These are phyloP conservation scores for Microplitis demolitor DNA, from an alignment of 1,140 invertebrate genomes.

Conservation along the genomic window DNA sequence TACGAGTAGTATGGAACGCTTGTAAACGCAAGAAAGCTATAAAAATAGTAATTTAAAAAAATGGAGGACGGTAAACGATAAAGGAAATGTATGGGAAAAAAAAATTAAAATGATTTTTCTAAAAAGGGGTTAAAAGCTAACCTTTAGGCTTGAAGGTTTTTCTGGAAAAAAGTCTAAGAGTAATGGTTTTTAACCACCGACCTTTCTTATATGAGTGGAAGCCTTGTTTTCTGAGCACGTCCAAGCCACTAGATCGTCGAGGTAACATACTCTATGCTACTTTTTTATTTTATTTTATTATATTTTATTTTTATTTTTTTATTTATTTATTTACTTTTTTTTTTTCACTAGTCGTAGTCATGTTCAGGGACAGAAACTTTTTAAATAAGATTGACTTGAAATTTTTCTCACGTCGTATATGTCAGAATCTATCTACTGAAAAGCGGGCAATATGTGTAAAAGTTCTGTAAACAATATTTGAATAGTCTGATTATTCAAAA, in stretches of 20 bases:
- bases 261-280: neutral
- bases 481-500: neutral
- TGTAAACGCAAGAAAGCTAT: neutral
- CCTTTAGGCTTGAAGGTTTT: no score
- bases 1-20: neutral
- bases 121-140: neutral
- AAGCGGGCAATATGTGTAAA: neutral
- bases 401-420: conserved; percentile 1
- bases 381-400: neutral
- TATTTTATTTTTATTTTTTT: no score
- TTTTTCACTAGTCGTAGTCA: neutral
- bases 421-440: neutral
- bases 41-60: neutral
- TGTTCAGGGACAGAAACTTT: neutral
- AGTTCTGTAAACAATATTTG: neutral
- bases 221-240: conserved; percentile 21
- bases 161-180: neutral
- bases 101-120: neutral
- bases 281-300: no score
- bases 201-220: neutral
- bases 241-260: conserved; percentile 4
- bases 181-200: conserved; percentile 9
- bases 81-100: neutral
- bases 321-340: no score
- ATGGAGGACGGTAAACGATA: neutral